Evolutionary conservation across 1,140 invertebrate genomes (phyloP).

Genomic region (Lepidurus packardi): DNA sequence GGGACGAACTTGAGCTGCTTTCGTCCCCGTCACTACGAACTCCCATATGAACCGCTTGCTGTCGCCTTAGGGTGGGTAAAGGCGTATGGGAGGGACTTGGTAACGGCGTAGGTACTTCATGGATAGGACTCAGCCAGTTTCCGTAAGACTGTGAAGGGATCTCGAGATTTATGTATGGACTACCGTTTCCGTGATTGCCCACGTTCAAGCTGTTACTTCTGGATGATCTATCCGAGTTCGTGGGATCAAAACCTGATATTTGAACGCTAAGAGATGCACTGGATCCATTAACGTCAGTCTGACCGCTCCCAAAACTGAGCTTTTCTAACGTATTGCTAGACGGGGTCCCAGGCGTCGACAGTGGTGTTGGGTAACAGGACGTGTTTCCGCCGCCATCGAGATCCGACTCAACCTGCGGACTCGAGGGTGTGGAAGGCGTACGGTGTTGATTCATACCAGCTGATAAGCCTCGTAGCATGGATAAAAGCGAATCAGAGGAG

Average conservation of each 20-base stretch:
- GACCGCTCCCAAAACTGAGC: not conserved
- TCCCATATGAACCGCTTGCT: not conserved
- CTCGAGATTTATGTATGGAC: constrained; percentile 48
- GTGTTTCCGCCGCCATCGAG: constrained; percentile 40
- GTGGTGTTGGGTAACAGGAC: constrained; percentile 36
- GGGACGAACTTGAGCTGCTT: constrained; percentile 6
- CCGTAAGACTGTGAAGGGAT: constrained; percentile 59
- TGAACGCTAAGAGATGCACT: constrained; percentile 40
- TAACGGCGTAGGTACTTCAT: constrained; percentile 62
- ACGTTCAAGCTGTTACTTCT: not conserved
- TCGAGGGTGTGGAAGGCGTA: constrained; percentile 44
- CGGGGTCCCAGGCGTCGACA: constrained; percentile 35
- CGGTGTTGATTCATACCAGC: constrained; percentile 37
- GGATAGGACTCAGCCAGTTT: constrained; percentile 65
- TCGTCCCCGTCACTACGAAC: not conserved
- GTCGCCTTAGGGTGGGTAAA: constrained; percentile 52
- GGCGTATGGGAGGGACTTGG: constrained; percentile 53
- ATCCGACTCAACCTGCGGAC: constrained; percentile 49
- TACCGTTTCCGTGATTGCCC: not conserved
- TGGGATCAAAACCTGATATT: constrained; percentile 53
- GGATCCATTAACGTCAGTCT: not conserved
- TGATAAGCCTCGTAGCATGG: constrained; percentile 56
- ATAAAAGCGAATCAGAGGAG: constrained; percentile 66
- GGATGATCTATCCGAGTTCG: constrained; percentile 54
- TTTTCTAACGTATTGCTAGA: not conserved